These are phyloP conservation scores for Bradypodion pumilum DNA, from an alignment of 2,797 vertebrate species.

Conservation along the genomic window DNA sequence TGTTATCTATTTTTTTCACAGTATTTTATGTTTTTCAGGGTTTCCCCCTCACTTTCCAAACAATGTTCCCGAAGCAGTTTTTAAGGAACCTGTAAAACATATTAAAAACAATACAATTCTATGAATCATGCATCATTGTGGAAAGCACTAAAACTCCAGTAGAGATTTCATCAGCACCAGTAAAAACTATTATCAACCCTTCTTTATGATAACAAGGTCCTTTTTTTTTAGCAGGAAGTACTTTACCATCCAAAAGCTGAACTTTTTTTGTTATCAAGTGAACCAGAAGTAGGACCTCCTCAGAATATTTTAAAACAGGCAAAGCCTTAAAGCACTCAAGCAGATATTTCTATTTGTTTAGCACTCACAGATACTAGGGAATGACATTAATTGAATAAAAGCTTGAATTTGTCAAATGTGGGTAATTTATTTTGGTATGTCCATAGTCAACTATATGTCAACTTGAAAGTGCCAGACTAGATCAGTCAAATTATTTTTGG, in stretches of 20 bases:
- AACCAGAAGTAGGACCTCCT: neutral
- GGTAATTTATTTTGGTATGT: neutral
- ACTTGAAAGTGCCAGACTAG: neutral
- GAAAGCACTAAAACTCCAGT: neutral
- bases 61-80: neutral
- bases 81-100: neutral
- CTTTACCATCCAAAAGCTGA: neutral
- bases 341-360: neutral
- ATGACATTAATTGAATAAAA: neutral
- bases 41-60: neutral
- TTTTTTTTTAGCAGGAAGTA: neutral
- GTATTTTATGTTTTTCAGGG: neutral
- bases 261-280: neutral
- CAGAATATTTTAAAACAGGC: neutral
- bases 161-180: neutral
- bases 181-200: neutral
- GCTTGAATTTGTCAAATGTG: neutral
- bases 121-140: neutral
- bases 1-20: neutral
- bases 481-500: neutral
- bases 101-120: neutral
- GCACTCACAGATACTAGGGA: neutral
- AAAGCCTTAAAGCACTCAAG: neutral
- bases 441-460: neutral
- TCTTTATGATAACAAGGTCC: neutral